Conservation (phyloP, 2,888 invertebrate species). For the Dromius quadrimaculatus region DNA sequence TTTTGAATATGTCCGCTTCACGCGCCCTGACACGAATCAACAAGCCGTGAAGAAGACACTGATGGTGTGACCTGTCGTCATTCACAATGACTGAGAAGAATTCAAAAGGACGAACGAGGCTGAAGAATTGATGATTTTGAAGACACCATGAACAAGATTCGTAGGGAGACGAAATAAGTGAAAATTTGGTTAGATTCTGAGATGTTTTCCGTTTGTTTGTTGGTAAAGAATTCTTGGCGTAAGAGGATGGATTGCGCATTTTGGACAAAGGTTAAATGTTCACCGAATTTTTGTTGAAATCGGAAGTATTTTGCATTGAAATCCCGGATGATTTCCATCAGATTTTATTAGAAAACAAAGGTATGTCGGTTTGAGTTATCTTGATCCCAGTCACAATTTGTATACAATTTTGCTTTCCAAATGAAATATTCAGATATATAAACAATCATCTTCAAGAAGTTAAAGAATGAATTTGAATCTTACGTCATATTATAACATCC, state of each 20-base stretch:
- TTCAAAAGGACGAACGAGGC: no score
- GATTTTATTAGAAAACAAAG: constrained; percentile 18
- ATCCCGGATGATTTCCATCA: constrained; percentile 20
- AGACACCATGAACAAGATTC: not conserved
- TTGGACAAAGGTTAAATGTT: constrained; percentile 18
- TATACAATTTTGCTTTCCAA: no score
- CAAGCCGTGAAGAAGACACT: constrained; percentile 7
- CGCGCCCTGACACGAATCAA: constrained; percentile 9
- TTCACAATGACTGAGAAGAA: no score
- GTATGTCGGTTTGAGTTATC: not conserved
- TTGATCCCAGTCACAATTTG: no score
- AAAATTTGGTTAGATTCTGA: constrained; percentile 5
- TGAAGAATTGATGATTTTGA: no score
- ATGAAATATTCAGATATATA: no score
- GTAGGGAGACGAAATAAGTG: constrained; percentile 8
- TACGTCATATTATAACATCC: no score
- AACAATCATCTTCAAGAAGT: no score
- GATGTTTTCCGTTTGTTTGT: constrained; percentile 12
- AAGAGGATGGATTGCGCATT: constrained; percentile 28
- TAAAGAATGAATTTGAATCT: no score
- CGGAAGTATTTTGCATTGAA: constrained; percentile 37
- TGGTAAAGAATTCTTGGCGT: constrained; percentile 2
- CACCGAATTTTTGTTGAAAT: constrained; percentile 29
- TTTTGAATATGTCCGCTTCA: constrained; percentile 10
- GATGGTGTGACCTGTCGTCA: no score